Base-by-base conservation (phyloP, 2,888 invertebrate genomes). In the Callinectes sapidus region DNA sequence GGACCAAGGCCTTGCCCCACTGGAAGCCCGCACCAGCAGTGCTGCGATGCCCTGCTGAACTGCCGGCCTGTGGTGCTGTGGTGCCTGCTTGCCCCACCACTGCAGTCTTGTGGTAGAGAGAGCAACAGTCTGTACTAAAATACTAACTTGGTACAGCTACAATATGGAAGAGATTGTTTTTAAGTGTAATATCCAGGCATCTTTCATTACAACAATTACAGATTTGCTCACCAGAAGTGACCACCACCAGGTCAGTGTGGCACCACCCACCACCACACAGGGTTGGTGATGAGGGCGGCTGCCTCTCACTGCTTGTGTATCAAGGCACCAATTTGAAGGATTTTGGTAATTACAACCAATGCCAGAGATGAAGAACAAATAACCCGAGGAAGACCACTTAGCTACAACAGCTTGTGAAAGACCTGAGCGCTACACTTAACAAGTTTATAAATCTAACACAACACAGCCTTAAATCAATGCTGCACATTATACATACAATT, bases 241-340 rank as follows among this genome's bases (percentile, higher is more conserved):
- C 77, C 66, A 66, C 77, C 87, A 77, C 54, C 55, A 88, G 71
- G 54, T 48, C 35, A 87, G 61, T 54, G 66, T 66, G 81, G 77
- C 77, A 77, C 81, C 88, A 66, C 89, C 42, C 89, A 66, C n/a
- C 55, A 35, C 88, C 81, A 54, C 28, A 32, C 92, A 90, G 87
- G 88, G 54, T 10, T 42, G 71, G 42, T 77, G 81, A 81, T 39
- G 81, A 71, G 35, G 91, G 81, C 54, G 18, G 66, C 88, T 1
- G 77, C 87, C 54, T 81, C 55, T 66, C 91, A 88, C 88, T 35
- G 81, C 77, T 71, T 55, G 54, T 48, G 77, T 91, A 88, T 92
- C 86, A 92, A 92, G 92, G 92, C 92, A 92, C 92, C 92, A 90
- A 90, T 90, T 90, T 92, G 92, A 90, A 92, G 92, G 92, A 92